Base-by-base conservation (phyloP, 2,113 vertebrate genomes). In the Mohoua ochrocephala region DNA sequence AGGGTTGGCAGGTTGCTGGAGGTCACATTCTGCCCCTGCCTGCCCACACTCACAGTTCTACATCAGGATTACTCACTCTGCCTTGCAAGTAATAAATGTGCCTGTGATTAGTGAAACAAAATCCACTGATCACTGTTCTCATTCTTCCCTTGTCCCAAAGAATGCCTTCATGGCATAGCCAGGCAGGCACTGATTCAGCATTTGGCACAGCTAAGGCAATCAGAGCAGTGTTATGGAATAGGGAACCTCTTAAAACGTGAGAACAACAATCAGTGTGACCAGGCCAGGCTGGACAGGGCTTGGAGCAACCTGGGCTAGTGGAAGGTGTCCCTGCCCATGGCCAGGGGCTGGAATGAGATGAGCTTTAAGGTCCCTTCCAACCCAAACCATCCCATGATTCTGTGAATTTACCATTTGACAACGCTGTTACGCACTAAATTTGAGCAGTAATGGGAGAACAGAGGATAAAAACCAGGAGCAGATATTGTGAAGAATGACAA, bases 201-300 rank as follows among this genome's bases (percentile, higher is more conserved):
- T 23, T 30, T 67, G 80, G 73, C 77, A 87, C 16, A 37, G 70
- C 50, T 45, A 19, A 47, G 52, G 52, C 30, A 35, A 50, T 7
- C 21, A 54, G 15, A 54, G 18, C 0, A 44, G 35, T 3, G 19
- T 4, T 44, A 27, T 7, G 61, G 67, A 89, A 54, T 0, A 78
- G 37, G 19, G 47, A 95, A 73, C 37, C 37, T 82, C 61, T 60
- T 52, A 31, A 76, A 89, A 59, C 0, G 0, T 4, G 31, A 84
- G 20, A 69, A 2, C 28, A 61, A 39, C 3, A 24, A 22, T 31
- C 20, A 37, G 17, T 22, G 45, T 45, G 45, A 54, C 18, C 71
- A 90, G 31, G 35, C 5, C 56, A 70, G 56, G 10, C 0, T 41
- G 63, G 54, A 83, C 0, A 0, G 14, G n/a, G 26, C 41, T 49